phyloP scores from a whole-genome alignment of 2,113 vertebrate species.

The Halichoerus grypus region DNA sequence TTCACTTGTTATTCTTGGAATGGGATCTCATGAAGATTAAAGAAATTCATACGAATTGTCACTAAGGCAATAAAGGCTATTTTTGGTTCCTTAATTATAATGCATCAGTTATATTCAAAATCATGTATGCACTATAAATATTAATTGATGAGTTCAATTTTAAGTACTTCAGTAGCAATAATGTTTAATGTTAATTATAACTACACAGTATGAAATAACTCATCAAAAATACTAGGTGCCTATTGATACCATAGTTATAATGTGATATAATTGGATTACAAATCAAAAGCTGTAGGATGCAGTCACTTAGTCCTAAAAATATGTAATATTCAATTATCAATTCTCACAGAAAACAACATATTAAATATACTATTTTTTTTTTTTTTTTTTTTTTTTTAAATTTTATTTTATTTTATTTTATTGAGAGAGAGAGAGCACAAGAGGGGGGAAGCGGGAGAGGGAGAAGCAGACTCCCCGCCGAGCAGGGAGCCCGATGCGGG shows the following conservation, averaged over 20 bases:
- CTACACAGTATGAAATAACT: background rate
- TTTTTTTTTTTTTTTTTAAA: too few species aligned
- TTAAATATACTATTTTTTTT: background rate
- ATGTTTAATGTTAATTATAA: conserved; percentile 41
- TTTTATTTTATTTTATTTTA: too few species aligned
- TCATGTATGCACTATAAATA: background rate
- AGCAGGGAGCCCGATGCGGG: too few species aligned
- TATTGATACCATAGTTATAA: background rate
- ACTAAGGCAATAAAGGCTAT: background rate
- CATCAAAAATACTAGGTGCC: conserved; percentile 9
- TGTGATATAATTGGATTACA: background rate
- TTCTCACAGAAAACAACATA: background rate
- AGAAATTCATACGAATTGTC: background rate
- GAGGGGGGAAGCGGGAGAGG: too few species aligned
- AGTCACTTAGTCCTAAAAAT: background rate
- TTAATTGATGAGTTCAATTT: background rate
- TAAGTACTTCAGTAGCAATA: background rate
- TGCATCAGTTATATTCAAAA: conserved; percentile 12
- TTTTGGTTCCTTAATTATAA: background rate
- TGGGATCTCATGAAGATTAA: background rate
- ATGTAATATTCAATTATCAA: background rate
- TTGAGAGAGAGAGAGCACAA: too few species aligned
- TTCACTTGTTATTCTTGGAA: background rate
- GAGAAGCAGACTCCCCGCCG: too few species aligned
- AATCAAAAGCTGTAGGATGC: background rate